These are phyloP conservation scores for Drosophila sechellia DNA, from an alignment of 1,140 invertebrate species.

Conservation along the genomic window DNA sequence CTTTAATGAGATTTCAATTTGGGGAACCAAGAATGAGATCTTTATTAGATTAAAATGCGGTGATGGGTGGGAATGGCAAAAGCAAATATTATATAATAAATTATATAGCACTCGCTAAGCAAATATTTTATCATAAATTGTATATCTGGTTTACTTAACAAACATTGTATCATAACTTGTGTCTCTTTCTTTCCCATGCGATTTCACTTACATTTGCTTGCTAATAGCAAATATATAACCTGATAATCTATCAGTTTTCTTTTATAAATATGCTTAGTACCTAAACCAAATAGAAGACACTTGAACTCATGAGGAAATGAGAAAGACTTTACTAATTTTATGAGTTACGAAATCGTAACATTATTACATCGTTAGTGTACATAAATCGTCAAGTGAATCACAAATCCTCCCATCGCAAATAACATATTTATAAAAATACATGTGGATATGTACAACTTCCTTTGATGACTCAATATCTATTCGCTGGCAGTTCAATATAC, in stretches of 20 bases:
- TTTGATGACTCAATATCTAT: conserved; percentile 4
- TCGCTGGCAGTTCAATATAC: conserved; percentile 16
- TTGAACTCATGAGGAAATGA: no score
- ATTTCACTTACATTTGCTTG: not conserved
- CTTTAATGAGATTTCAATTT: conserved; percentile 47
- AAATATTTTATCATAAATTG: conserved; percentile 8
- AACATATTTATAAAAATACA: not conserved
- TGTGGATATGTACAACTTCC: no score
- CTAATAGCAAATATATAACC: conserved; percentile 9
- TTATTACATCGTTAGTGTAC: no score
- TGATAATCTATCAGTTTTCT: not conserved
- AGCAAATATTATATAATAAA: conserved; percentile 40
- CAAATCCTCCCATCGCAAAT: not conserved
- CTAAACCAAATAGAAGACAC: no score
- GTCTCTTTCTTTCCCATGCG: not conserved
- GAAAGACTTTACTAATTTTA: no score
- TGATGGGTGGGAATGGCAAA: conserved; percentile 7
- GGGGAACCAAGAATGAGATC: conserved; percentile 38
- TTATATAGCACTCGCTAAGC: conserved; percentile 5
- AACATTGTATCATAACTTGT: conserved; percentile 1
- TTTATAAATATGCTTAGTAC: no score
- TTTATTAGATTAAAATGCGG: conserved; percentile 69
- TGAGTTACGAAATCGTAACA: no score
- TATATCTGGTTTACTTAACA: not conserved
- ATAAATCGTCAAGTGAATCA: not conserved